Evolutionary conservation across 1,140 invertebrate genomes (phyloP).

Genomic region (Drosophila kikkawai): DNA sequence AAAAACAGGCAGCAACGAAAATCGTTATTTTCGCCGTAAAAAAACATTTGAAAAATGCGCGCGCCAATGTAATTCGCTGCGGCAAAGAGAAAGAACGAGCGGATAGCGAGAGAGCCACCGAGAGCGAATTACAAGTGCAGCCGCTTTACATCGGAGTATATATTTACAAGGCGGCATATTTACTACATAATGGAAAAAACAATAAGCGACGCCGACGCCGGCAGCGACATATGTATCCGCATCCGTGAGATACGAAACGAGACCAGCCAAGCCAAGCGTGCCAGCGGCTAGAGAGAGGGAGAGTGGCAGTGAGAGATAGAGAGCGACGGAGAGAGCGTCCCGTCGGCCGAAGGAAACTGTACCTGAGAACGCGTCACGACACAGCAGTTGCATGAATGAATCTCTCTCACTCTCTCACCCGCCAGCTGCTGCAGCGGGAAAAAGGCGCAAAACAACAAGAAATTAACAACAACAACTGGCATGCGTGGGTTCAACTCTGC

Average conservation of each 20-base stretch:
- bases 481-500: conserved; percentile 70
- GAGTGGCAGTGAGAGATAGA: conserved; percentile 1
- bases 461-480: conserved; percentile 27
- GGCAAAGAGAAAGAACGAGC: conserved; percentile 23
- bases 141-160: conserved; percentile 33
- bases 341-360: conserved; percentile 53
- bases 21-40: conserved; percentile 83
- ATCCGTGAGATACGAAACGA: conserved; percentile 69
- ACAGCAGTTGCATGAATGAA: conserved; percentile 74
- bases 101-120: conserved; percentile 11
- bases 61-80: conserved; percentile 77
- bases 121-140: conserved; percentile 75
- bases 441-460: conserved; percentile 65
- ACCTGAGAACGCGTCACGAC: conserved; percentile 71
- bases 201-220: conserved; percentile 50
- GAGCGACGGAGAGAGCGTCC: conserved; percentile 14
- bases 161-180: conserved; percentile 59
- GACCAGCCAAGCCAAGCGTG: conserved; percentile 66
- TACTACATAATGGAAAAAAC: conserved; percentile 75
- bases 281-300: conserved; percentile 23
- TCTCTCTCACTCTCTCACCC: conserved; percentile 45
- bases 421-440: conserved; percentile 68
- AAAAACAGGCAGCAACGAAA: conserved; percentile 69
- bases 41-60: conserved; percentile 81
- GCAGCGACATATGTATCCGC: conserved; percentile 60